A percentile compares a stretch with the other conserved stretches of the same genome.
Evolutionary conservation across 2,113 vertebrate species (phyloP).

Genomic region (Carlito syrichta): DNA sequence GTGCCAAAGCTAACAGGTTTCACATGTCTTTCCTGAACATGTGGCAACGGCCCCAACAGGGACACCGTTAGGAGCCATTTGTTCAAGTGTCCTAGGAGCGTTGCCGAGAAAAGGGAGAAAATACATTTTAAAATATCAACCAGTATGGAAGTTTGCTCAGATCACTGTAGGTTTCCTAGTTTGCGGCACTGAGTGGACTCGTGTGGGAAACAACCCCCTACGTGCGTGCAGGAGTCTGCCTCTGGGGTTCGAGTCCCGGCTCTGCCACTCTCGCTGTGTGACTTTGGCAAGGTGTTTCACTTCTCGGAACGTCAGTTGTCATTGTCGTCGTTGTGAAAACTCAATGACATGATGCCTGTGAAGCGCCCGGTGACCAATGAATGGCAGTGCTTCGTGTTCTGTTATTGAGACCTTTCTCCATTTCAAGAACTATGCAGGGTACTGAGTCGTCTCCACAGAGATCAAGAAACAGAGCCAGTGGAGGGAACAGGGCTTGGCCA

Average conservation of each 20-base stretch:
- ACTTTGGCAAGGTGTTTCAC: background rate
- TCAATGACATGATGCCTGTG: background rate
- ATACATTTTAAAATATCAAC: slow-evolving; percentile 29
- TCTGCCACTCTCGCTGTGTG: background rate
- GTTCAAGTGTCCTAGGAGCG: slow-evolving; percentile 43
- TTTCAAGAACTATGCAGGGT: background rate
- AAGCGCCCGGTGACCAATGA: background rate
- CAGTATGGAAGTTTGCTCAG: background rate
- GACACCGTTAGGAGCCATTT: slow-evolving; percentile 43
- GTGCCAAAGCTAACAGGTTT: slow-evolving; percentile 62
- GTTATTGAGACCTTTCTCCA: background rate
- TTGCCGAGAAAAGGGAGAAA: background rate
- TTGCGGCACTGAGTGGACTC: background rate
- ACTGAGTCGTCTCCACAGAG: background rate
- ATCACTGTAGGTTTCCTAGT: background rate
- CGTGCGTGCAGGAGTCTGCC: background rate
- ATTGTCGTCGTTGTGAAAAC: background rate
- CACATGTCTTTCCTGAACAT: slow-evolving; percentile 55
- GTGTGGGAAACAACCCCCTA: background rate
- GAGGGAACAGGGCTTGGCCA: background rate
- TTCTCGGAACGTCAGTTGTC: background rate
- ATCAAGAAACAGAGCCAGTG: background rate
- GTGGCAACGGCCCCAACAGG: background rate
- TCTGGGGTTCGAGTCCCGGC: background rate
- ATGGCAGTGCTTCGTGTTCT: background rate